These are phyloP conservation scores for Cotesia congregata DNA, from an alignment of 2,888 invertebrate species.

Conservation along the genomic window DNA sequence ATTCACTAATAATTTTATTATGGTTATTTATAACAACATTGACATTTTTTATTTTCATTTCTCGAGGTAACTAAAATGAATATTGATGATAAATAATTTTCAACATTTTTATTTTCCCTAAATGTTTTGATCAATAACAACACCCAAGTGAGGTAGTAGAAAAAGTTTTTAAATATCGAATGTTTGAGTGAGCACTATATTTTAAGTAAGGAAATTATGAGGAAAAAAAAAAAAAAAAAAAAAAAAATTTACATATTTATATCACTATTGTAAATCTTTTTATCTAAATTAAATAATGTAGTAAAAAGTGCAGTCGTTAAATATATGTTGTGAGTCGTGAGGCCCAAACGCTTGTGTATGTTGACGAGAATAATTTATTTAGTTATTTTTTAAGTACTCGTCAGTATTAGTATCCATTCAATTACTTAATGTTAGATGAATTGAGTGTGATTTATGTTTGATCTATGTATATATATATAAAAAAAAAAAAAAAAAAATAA, in stretches of 20 bases:
- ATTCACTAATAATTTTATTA: not conserved
- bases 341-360: slow-evolving; percentile 31
- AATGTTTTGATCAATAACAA: slow-evolving; percentile 1
- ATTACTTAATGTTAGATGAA: slow-evolving; percentile 31
- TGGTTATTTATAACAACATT: not conserved
- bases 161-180: slow-evolving; percentile 3
- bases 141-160: slow-evolving; percentile 25
- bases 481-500: no score
- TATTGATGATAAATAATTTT: slow-evolving; percentile 2
- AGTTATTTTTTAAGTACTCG: slow-evolving; percentile 36
- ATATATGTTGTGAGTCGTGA: slow-evolving; percentile 28
- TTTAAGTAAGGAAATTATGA: not conserved
- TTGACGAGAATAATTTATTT: slow-evolving; percentile 35
- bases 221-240: slow-evolving; percentile 20
- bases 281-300: slow-evolving; percentile 11
- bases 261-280: not conserved
- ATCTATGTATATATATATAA: not conserved
- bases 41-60: slow-evolving; percentile 14
- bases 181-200: not conserved
- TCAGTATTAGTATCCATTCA: slow-evolving; percentile 25
- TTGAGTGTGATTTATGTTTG: not conserved
- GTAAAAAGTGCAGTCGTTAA: slow-evolving; percentile 14
- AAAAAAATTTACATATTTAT: slow-evolving; percentile 6
- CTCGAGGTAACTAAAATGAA: not conserved
- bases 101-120: slow-evolving; percentile 29